A percentile compares a stretch with the other conserved stretches of the same genome.
phyloP scores from a whole-genome alignment of 2,797 vertebrate species.

The Mormyrops boulengeri region DNA sequence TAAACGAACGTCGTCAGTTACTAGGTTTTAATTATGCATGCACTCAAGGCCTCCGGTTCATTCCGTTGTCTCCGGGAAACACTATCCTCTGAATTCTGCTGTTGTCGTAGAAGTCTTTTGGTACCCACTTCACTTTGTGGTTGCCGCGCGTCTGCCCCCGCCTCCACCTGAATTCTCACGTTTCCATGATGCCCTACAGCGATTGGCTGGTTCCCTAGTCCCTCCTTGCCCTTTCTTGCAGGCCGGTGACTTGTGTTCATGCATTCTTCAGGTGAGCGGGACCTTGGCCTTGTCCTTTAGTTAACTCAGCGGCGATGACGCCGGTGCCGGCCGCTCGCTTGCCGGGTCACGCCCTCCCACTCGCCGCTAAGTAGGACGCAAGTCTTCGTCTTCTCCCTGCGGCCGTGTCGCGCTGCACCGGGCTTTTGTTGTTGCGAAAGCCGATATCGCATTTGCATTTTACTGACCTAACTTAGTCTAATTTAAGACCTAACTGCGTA shows the following conservation, averaged over 20 bases:
- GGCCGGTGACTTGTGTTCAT: not conserved
- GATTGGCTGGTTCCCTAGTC: conserved; percentile 38
- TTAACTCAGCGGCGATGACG: not conserved
- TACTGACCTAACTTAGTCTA: conserved; percentile 7
- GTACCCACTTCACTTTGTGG: conserved; percentile 21
- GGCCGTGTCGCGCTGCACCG: not conserved
- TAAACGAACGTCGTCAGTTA: conserved; percentile 59
- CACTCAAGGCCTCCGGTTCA: conserved; percentile 57
- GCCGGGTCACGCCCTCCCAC: not conserved
- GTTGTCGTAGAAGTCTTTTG: conserved; percentile 46
- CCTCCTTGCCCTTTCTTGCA: conserved; percentile 1
- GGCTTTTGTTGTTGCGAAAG: not conserved
- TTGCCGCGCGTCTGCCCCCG: conserved; percentile 50
- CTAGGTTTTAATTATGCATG: conserved; percentile 65
- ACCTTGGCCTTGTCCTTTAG: not conserved
- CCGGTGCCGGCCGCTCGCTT: not conserved
- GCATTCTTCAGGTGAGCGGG: not conserved
- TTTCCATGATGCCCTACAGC: conserved; percentile 41
- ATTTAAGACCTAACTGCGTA: not conserved
- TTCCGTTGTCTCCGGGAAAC: conserved; percentile 52
- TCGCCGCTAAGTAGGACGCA: not conserved
- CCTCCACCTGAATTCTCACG: conserved; percentile 59
- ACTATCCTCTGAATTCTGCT: conserved; percentile 40
- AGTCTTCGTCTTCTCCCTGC: not conserved
- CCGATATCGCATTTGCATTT: not conserved